Percentiles rank a stretch among this genome's conserved stretches.
Conservation (phyloP, 2,797 vertebrate species). For the Leptoclinus maculatus region DNA sequence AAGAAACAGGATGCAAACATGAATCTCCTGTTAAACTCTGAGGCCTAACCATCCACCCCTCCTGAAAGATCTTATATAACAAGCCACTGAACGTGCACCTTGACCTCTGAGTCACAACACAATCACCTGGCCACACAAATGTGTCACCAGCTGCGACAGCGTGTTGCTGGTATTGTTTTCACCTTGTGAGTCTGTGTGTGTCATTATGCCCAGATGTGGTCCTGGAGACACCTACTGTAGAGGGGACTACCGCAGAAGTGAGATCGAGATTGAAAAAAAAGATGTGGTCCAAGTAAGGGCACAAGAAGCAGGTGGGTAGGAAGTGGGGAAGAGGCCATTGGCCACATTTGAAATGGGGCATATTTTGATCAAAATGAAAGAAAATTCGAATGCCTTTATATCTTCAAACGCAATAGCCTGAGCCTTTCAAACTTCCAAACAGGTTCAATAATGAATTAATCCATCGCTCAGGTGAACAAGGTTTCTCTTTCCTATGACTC, state of each 20-base stretch:
- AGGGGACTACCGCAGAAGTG: background rate
- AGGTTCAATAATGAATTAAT: slow-evolving; percentile 38
- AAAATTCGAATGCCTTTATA: background rate
- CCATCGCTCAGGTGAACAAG: background rate
- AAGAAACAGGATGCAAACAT: background rate
- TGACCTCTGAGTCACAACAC: background rate
- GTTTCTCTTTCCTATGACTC: slow-evolving; percentile 14
- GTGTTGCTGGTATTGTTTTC: background rate
- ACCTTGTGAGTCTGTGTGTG: background rate
- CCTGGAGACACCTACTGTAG: background rate
- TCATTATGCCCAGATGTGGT: background rate
- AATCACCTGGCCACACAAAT: background rate
- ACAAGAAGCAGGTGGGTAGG: background rate
- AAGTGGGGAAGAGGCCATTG: background rate
- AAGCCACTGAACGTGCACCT: background rate
- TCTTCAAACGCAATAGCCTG: slow-evolving; percentile 5
- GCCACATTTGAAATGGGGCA: background rate
- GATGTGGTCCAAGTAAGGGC: background rate
- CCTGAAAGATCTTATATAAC: background rate
- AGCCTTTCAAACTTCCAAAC: slow-evolving; percentile 9
- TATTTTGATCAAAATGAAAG: slow-evolving; percentile 6
- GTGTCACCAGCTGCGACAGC: background rate
- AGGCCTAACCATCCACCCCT: background rate
- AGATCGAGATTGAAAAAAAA: background rate
- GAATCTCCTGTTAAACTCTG: background rate